Evolutionary conservation across 2,797 vertebrate species (phyloP).

Genomic region (Myotis planiceps): DNA sequence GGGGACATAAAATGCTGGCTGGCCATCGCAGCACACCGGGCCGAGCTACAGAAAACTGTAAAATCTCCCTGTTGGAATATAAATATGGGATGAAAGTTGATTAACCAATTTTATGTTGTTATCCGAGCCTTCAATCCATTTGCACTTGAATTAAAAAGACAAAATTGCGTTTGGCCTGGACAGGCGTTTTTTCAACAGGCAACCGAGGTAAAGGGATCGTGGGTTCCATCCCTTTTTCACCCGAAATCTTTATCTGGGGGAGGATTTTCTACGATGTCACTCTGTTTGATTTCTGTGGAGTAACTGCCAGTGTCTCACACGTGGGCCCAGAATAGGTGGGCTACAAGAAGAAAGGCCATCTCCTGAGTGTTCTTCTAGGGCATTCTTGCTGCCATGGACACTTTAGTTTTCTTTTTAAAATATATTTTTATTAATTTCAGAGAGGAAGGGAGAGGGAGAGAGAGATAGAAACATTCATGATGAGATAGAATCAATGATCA

Average conservation of each 20-base stretch:
- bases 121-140: constrained; percentile 83
- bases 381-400: background rate
- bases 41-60: constrained; percentile 80
- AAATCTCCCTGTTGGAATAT: constrained; percentile 82
- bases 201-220: background rate
- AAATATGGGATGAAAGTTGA: constrained; percentile 85
- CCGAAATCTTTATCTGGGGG: constrained; percentile 36
- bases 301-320: background rate
- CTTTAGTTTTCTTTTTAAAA: too few relatives aligned
- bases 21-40: constrained; percentile 65
- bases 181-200: constrained; percentile 36
- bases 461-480: too few relatives aligned
- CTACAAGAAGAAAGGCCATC: background rate
- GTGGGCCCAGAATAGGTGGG: background rate
- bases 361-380: background rate
- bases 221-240: constrained; percentile 9
- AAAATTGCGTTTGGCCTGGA: constrained; percentile 62
- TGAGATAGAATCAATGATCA: too few relatives aligned
- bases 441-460: too few relatives aligned
- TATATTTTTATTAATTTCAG: too few relatives aligned
- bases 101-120: constrained; percentile 86
- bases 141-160: constrained; percentile 79
- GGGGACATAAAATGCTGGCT: constrained; percentile 82
- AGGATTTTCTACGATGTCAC: background rate
- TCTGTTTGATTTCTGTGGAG: background rate